These are phyloP conservation scores for Augochlora pura DNA, from an alignment of 1,140 invertebrate genomes.

Conservation along the genomic window DNA sequence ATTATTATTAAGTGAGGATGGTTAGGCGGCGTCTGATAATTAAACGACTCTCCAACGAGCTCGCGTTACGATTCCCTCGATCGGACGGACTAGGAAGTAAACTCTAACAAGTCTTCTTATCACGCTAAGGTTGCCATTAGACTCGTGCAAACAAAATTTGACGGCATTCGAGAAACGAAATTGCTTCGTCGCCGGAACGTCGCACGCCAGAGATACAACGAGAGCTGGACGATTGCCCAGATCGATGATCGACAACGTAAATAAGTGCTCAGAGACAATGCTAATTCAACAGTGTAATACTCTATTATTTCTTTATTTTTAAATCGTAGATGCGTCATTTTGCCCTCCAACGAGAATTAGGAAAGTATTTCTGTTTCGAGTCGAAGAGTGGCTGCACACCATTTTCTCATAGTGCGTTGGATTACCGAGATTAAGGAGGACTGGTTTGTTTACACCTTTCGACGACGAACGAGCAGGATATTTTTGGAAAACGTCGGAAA, in stretches of 20 bases:
- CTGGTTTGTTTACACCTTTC: slow-evolving; percentile 26
- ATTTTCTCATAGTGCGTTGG: slow-evolving; percentile 36
- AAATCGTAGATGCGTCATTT: not conserved
- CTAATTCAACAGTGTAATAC: too few species aligned
- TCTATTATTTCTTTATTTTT: too few species aligned
- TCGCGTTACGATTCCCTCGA: not conserved
- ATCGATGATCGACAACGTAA: too few species aligned
- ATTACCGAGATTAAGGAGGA: slow-evolving; percentile 57
- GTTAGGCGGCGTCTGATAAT: slow-evolving; percentile 50
- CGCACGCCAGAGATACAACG: too few species aligned
- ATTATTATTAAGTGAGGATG: slow-evolving; percentile 55
- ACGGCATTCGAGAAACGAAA: not conserved
- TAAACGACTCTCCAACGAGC: slow-evolving; percentile 51
- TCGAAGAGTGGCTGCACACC: slow-evolving; percentile 10
- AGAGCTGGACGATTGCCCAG: too few species aligned
- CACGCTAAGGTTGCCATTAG: not conserved
- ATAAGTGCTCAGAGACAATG: too few species aligned
- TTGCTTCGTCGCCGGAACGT: not conserved
- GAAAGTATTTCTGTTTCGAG: slow-evolving; percentile 15
- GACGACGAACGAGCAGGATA: slow-evolving; percentile 25
- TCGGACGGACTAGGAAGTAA: not conserved
- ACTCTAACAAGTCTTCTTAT: not conserved
- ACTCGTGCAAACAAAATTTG: not conserved
- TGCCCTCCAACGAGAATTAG: not conserved
- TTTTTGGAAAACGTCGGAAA: slow-evolving; percentile 38